Evolutionary conservation across 2,888 invertebrate species (phyloP).

Genomic region (Sepioteuthis lessoniana): DNA sequence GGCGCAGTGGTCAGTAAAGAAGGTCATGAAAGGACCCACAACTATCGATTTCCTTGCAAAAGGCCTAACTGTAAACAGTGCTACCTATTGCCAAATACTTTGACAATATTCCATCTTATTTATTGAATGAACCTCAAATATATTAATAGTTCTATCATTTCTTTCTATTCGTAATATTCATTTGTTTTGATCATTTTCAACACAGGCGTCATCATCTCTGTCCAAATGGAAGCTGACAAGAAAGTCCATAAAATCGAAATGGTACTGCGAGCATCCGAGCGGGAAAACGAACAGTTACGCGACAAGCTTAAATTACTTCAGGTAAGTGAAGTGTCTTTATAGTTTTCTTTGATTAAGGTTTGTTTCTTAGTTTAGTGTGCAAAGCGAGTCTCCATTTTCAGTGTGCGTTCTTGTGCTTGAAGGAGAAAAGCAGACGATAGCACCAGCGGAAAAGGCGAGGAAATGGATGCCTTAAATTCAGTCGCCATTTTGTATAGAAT

Average conservation of each 20-base stretch:
- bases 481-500: not conserved
- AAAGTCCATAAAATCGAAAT: slow-evolving; percentile 50
- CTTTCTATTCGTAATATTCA: too few species aligned
- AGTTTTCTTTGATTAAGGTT: not conserved
- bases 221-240: slow-evolving; percentile 58
- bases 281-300: slow-evolving; percentile 24
- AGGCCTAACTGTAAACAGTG: too few species aligned
- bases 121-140: too few species aligned
- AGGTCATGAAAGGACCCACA: too few species aligned
- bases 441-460: not conserved
- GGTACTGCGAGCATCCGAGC: not conserved
- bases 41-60: too few species aligned
- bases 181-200: not conserved
- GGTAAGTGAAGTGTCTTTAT: not conserved
- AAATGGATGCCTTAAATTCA: not conserved
- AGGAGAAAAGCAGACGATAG: not conserved
- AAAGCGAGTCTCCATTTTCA: too few species aligned
- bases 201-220: slow-evolving; percentile 58
- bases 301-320: not conserved
- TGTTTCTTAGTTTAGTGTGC: too few species aligned
- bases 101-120: too few species aligned
- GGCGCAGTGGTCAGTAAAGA: too few species aligned
- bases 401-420: not conserved
- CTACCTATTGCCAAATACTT: too few species aligned
- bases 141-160: too few species aligned